Base-by-base conservation (phyloP, 2,113 vertebrate genomes). In the Dromas ardeola region DNA sequence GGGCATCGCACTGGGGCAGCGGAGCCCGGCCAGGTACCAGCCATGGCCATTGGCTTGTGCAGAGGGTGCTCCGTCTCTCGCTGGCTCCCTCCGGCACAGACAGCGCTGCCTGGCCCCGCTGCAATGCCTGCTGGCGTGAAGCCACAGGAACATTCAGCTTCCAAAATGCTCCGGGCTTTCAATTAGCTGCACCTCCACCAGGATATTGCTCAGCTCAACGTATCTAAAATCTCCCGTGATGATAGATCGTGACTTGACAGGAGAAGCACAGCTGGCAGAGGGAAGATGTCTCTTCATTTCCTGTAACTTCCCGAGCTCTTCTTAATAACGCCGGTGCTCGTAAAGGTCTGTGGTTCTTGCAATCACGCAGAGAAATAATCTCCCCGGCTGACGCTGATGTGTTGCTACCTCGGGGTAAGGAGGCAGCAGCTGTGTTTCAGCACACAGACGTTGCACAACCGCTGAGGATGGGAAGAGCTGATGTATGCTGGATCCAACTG, bases 401-500 rank as follows among this genome's bases (percentile, higher is more conserved):
- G 80, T 49, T 82, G 69, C 42, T 26, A 78, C 81, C 92, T 59
- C 22, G 0, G 90, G 90, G 81, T 45, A 30, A 74, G 85, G 81
- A 89, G 90, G 92, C 70, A 81, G 87, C 84, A 45, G 85, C 81
- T 72, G 69, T n/a, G n/a, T 13, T 10, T 90, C 90, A 58, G 84
- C 90, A 53, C 88, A 61, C 79, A 34, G 32, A 42, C 63, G 8
- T 78, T 89, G 90, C 90, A 58, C 92, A 89, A 29, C 49, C 3
- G 1, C 14, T 18, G 15, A 7, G 79, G 74, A 30, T 34, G 66
- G 74, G 82, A 79, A 76, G 71, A 62, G 78, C 74, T 88, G 70
- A 7, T 76, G 85, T 19, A 3, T 62, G 70, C 70, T 91, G 92
- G 81, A 90, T 78, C 59, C 56, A 19, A 10, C 50, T 43, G 40